phyloP scores from a whole-genome alignment of 2,797 vertebrate genomes.

The Chlorospingus flavigularis region DNA sequence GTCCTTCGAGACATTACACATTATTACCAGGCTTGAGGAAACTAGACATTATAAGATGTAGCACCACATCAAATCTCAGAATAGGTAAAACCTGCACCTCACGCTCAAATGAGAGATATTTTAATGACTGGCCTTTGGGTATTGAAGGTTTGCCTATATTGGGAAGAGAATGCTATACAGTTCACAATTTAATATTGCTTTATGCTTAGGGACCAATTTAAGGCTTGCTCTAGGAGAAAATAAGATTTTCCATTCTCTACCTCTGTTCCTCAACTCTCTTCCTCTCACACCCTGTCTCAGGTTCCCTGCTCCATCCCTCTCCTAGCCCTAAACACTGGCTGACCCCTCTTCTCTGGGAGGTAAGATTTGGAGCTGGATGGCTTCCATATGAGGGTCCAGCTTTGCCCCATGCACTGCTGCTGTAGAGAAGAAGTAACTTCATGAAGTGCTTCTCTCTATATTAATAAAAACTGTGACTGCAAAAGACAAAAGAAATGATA shows the following conservation, averaged over 20 bases:
- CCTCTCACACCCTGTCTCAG: rapidly evolving
- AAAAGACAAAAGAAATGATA: neutral
- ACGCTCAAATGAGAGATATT: neutral
- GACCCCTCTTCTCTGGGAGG: neutral
- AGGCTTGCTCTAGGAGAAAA: neutral
- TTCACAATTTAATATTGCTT: neutral
- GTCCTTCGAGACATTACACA: neutral
- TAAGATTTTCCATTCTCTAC: neutral
- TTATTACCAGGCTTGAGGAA: neutral
- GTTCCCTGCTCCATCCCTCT: neutral
- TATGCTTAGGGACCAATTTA: neutral
- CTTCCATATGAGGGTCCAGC: neutral
- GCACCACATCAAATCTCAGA: neutral
- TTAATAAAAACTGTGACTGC: neutral
- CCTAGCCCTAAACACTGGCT: neutral
- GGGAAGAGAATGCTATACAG: neutral
- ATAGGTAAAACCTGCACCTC: neutral
- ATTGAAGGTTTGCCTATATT: neutral
- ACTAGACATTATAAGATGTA: neutral
- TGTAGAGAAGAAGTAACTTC: neutral
- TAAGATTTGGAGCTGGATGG: neutral
- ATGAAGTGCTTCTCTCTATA: neutral
- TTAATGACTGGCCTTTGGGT: neutral
- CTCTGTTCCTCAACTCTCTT: neutral
- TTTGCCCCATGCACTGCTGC: neutral